phyloP scores from a whole-genome alignment of 2,888 invertebrate species.

The Caenorhabditis panamensis region DNA sequence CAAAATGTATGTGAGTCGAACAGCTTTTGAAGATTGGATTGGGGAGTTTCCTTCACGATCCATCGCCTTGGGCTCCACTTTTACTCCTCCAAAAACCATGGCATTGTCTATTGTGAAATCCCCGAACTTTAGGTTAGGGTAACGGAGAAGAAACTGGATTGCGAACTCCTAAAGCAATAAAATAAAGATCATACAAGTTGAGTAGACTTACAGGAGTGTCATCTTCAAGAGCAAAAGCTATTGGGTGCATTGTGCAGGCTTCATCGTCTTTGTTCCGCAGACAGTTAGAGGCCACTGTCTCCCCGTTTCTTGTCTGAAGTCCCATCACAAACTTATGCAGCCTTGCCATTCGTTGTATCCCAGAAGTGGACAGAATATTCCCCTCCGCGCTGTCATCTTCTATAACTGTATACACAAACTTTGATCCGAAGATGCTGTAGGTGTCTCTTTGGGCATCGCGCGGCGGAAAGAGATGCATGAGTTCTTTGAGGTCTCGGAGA shows the following conservation, averaged over 20 bases:
- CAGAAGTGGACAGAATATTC: slow-evolving; percentile 68
- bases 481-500: slow-evolving; percentile 71
- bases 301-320: slow-evolving; percentile 57
- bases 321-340: slow-evolving; percentile 68
- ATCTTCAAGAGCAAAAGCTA: slow-evolving; percentile 67
- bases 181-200: no score
- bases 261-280: slow-evolving; percentile 56
- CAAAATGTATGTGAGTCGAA: slow-evolving; percentile 76
- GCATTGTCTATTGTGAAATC: slow-evolving; percentile 79
- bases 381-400: slow-evolving; percentile 64
- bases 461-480: slow-evolving; percentile 77
- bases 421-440: slow-evolving; percentile 78
- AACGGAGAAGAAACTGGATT: slow-evolving; percentile 68
- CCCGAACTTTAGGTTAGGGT: slow-evolving; percentile 74
- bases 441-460: slow-evolving; percentile 77
- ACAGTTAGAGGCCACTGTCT: slow-evolving; percentile 49
- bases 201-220: slow-evolving; percentile 42
- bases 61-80: slow-evolving; percentile 18
- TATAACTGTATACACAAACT: slow-evolving; percentile 78
- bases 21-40: slow-evolving; percentile 71
- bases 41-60: slow-evolving; percentile 72
- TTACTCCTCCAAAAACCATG: slow-evolving; percentile 77
- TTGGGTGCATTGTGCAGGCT: slow-evolving; percentile 66
- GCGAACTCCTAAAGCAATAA: slow-evolving; percentile 50
- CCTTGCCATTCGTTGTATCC: slow-evolving; percentile 62